Percentiles rank a stretch among this genome's conserved stretches.
phyloP scores from a whole-genome alignment of 2,113 vertebrate genomes.

The Entelurus aequoreus region DNA sequence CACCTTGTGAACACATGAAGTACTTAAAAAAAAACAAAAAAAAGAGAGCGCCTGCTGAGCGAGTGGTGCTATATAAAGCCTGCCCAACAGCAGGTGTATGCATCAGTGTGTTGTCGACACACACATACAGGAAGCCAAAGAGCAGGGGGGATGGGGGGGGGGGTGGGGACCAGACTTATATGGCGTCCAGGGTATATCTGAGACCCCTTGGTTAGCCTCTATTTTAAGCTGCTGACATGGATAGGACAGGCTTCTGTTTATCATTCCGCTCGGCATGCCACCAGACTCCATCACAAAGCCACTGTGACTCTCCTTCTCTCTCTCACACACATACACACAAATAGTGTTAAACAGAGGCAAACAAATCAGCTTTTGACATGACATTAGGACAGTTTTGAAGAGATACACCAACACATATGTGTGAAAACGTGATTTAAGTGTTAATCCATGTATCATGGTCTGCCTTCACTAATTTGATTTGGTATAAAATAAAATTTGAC shows the following conservation, averaged over 20 bases:
- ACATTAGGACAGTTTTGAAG: background rate
- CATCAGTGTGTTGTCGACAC: slow-evolving; percentile 37
- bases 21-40: slow-evolving; percentile 21
- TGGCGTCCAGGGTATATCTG: slow-evolving; percentile 68
- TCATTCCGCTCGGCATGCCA: slow-evolving; percentile 76
- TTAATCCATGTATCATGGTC: too few species aligned
- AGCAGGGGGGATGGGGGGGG: slow-evolving; percentile 43
- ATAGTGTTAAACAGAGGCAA: background rate
- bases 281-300: slow-evolving; percentile 53
- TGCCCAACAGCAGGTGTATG: slow-evolving; percentile 63
- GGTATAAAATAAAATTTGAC: too few species aligned
- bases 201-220: slow-evolving; percentile 67
- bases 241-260: slow-evolving; percentile 76
- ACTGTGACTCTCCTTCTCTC: slow-evolving; percentile 31
- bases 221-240: slow-evolving; percentile 81
- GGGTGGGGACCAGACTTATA: slow-evolving; percentile 86
- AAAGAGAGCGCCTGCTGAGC: slow-evolving; percentile 31
- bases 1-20: slow-evolving; percentile 27
- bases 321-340: background rate
- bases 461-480: too few species aligned
- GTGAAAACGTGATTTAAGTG: too few species aligned
- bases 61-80: slow-evolving; percentile 68
- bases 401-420: too few species aligned
- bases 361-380: too few species aligned
- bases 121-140: slow-evolving; percentile 39